These are phyloP conservation scores for Zalophus californianus DNA, from an alignment of 2,797 vertebrate species.

Conservation along the genomic window DNA sequence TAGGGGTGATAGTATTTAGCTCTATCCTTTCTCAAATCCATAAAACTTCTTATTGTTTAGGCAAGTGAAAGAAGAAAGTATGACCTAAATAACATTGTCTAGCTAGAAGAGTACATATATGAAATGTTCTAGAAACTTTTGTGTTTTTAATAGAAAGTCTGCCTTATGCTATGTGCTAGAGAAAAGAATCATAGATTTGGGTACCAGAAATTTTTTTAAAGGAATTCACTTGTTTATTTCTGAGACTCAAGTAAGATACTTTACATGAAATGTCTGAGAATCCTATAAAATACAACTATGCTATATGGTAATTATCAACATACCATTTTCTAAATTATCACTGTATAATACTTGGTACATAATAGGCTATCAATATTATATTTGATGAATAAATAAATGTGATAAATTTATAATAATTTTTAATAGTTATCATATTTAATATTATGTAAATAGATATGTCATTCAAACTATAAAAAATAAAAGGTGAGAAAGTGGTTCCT, in stretches of 20 bases:
- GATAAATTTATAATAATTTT: background rate
- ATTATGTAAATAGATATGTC: background rate
- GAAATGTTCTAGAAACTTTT: background rate
- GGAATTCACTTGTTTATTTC: background rate
- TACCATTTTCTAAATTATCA: slow-evolving; percentile 14
- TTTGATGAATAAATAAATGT: background rate
- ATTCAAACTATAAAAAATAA: background rate
- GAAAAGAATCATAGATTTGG: background rate
- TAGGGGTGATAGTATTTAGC: background rate
- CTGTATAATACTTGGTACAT: background rate
- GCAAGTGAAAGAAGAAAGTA: background rate
- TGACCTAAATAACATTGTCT: background rate
- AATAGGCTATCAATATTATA: background rate
- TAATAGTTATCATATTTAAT: background rate
- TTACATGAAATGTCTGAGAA: background rate
- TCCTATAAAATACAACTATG: background rate
- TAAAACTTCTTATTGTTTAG: background rate
- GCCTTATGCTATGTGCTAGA: background rate
- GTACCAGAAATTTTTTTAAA: background rate
- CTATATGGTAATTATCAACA: background rate
- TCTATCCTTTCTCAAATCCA: background rate
- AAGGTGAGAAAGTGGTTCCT: background rate
- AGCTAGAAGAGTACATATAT: background rate
- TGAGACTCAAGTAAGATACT: background rate
- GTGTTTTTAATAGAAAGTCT: background rate